Evolutionary conservation across 2,113 vertebrate genomes (phyloP).

Genomic region (Oryzias javanicus): DNA sequence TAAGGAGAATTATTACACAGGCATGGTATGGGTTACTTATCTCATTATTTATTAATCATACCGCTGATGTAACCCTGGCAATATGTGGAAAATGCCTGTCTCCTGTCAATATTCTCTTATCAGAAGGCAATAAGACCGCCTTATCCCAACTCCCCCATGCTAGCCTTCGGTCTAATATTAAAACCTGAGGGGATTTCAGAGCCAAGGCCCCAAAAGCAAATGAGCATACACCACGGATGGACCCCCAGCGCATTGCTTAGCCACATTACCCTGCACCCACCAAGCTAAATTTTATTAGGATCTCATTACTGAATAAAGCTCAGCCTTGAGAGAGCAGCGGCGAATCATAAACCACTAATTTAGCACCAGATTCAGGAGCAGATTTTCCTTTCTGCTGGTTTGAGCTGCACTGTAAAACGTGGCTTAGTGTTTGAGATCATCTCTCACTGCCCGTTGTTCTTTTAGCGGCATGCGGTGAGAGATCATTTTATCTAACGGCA

Average conservation of each 20-base stretch:
- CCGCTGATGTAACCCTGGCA: slow-evolving; percentile 23
- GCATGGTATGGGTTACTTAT: slow-evolving; percentile 77
- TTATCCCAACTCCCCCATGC: slow-evolving; percentile 43
- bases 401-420: slow-evolving; percentile 36
- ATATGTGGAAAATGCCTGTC: slow-evolving; percentile 43
- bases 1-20: slow-evolving; percentile 74
- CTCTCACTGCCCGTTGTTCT: neutral
- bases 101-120: slow-evolving; percentile 79
- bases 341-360: slow-evolving; percentile 79
- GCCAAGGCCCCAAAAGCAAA: slow-evolving; percentile 73
- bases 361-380: slow-evolving; percentile 61
- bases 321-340: slow-evolving; percentile 57
- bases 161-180: slow-evolving; percentile 70
- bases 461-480: neutral
- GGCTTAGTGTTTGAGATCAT: slow-evolving; percentile 8
- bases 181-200: slow-evolving; percentile 75
- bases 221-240: slow-evolving; percentile 65
- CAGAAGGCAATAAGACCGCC: slow-evolving; percentile 74
- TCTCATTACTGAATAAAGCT: slow-evolving; percentile 78
- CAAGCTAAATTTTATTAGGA: slow-evolving; percentile 80
- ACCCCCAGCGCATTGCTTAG: slow-evolving; percentile 73
- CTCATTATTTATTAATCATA: slow-evolving; percentile 76
- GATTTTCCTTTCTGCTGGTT: slow-evolving; percentile 57
- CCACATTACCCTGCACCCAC: slow-evolving; percentile 76
- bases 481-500: neutral